phyloP scores from a whole-genome alignment of 2,113 vertebrate species.

The Brachyhypopomus gauderio region DNA sequence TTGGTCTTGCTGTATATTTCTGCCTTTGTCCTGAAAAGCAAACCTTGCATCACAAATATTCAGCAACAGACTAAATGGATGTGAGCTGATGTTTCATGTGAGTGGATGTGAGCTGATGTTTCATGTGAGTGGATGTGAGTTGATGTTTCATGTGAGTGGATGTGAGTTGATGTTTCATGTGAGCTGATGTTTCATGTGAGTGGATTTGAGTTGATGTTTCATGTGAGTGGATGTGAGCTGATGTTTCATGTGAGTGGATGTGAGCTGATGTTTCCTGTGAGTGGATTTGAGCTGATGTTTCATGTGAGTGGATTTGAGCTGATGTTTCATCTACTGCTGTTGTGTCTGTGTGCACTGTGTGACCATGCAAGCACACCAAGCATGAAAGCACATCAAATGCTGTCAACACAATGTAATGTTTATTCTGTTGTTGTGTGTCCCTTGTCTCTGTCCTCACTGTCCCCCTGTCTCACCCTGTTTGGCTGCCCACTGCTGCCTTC shows the following conservation, averaged over 20 bases:
- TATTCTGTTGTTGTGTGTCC: constrained; percentile 58
- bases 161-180: no score
- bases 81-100: constrained; percentile 61
- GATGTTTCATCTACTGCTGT: constrained; percentile 68
- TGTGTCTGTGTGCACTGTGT: constrained; percentile 57
- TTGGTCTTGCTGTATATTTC: constrained; percentile 5
- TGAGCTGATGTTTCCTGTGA: no score
- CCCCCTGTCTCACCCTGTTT: constrained; percentile 41
- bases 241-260: no score
- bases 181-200: no score
- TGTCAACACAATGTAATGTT: constrained; percentile 76
- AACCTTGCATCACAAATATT: constrained; percentile 1
- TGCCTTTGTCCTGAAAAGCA: constrained; percentile 1
- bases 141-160: no score
- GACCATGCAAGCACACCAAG: constrained; percentile 64
- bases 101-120: no score
- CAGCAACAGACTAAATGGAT: constrained; percentile 68
- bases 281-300: no score
- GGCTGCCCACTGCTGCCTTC: constrained; percentile 51
- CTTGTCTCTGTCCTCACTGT: constrained; percentile 56
- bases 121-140: no score
- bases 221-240: constrained; percentile 61
- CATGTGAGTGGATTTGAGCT: constrained; percentile 61
- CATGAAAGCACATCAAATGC: constrained; percentile 75
- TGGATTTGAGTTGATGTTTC: no score